Evolutionary conservation across 2,797 vertebrate genomes (phyloP).

Genomic region (Balearica regulorum): DNA sequence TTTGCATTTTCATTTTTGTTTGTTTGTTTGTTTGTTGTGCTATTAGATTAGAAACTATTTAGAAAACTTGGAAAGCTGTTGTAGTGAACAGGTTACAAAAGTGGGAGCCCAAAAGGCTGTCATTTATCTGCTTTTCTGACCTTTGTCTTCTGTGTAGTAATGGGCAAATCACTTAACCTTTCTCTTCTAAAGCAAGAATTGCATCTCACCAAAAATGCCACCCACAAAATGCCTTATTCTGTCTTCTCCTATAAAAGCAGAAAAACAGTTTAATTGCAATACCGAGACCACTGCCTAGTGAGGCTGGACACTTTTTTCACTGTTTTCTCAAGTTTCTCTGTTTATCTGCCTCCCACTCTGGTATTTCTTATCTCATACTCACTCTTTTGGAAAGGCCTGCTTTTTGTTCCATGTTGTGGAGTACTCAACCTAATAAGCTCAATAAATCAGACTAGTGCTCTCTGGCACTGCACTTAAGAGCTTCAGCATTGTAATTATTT

Average conservation of each 20-base stretch:
- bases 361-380: not conserved
- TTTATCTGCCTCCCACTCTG: not conserved
- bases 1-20: not conserved
- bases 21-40: not conserved
- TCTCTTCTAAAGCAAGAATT: not conserved
- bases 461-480: not conserved
- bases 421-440: not conserved
- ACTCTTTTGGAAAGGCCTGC: not conserved
- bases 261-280: not conserved
- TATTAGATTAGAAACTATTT: not conserved
- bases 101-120: fast-evolving
- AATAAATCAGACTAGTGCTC: not conserved
- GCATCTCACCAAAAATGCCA: not conserved
- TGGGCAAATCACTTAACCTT: not conserved
- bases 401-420: not conserved
- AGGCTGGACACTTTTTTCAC: not conserved
- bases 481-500: not conserved
- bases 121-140: not conserved
- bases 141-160: not conserved
- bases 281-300: not conserved
- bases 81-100: not conserved
- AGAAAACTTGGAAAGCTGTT: not conserved
- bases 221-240: not conserved
- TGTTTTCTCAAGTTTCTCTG: not conserved
- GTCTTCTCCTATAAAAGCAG: not conserved